Evolutionary conservation across 2,888 invertebrate species (phyloP).

Genomic region (Biston stratarius): DNA sequence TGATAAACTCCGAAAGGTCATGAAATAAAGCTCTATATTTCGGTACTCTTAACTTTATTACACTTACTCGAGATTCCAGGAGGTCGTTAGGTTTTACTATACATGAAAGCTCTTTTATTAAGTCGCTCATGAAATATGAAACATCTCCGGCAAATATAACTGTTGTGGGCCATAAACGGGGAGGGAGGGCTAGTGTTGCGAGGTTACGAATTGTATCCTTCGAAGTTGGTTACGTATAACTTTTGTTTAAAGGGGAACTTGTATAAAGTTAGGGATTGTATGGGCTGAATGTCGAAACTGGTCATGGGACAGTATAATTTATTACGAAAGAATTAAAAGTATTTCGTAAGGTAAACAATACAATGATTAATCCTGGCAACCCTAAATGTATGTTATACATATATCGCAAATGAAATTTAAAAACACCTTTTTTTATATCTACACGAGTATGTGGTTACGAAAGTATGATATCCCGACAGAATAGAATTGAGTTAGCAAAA

Average conservation of each 20-base stretch:
- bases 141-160: slow-evolving; percentile 30
- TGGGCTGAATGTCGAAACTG: too few relatives aligned
- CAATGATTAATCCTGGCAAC: not conserved
- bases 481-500: slow-evolving; percentile 28
- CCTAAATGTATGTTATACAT: not conserved
- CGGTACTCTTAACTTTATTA: slow-evolving; percentile 27
- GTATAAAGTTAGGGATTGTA: not conserved
- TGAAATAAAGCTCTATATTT: slow-evolving; percentile 33
- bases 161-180: slow-evolving; percentile 26
- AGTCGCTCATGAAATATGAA: slow-evolving; percentile 42
- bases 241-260: too few relatives aligned
- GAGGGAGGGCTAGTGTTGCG: slow-evolving; percentile 9
- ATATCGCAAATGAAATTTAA: slow-evolving; percentile 18
- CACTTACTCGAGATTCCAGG: slow-evolving; percentile 26
- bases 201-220: not conserved
- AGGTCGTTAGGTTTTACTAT: slow-evolving; percentile 40
- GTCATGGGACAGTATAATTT: too few relatives aligned
- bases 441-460: slow-evolving; percentile 22
- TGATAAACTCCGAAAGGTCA: slow-evolving; percentile 33
- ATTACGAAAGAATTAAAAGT: too few relatives aligned
- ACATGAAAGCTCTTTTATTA: slow-evolving; percentile 32
- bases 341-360: too few relatives aligned
- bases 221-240: not conserved
- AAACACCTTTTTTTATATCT: slow-evolving; percentile 23
- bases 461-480: slow-evolving; percentile 18